Evolutionary conservation across 1,140 invertebrate genomes (phyloP).

Genomic region (Pomacea maculata): DNA sequence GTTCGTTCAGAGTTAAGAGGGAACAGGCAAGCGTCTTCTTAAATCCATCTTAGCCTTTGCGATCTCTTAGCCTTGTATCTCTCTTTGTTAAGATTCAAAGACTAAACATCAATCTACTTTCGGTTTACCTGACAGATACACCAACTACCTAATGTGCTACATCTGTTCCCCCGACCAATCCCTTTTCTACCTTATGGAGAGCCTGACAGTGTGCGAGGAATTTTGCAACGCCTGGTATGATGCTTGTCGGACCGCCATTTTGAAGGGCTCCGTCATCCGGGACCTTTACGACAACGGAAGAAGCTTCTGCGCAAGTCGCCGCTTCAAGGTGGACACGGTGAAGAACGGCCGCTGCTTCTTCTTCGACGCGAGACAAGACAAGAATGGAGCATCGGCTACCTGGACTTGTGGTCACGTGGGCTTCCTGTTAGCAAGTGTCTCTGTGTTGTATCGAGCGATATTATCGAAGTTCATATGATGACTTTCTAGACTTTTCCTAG

Average conservation of each 20-base stretch:
- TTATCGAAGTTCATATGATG: too few relatives aligned
- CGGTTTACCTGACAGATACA: conserved; percentile 36
- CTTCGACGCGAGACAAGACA: conserved; percentile 46
- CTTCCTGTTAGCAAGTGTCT: too few relatives aligned
- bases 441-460: too few relatives aligned
- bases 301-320: conserved; percentile 60
- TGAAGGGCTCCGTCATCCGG: conserved; percentile 58
- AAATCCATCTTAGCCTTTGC: too few relatives aligned
- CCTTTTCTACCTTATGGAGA: conserved; percentile 60
- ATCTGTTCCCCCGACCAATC: conserved; percentile 65
- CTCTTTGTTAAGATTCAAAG: too few relatives aligned
- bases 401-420: too few relatives aligned
- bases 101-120: too few relatives aligned
- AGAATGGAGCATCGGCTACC: conserved; percentile 2
- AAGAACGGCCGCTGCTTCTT: conserved; percentile 56
- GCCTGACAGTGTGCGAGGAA: conserved; percentile 61
- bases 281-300: conserved; percentile 60
- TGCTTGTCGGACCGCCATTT: conserved; percentile 48
- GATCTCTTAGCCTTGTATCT: too few relatives aligned
- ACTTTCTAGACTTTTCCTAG: too few relatives aligned
- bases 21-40: too few relatives aligned
- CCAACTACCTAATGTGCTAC: conserved; percentile 67
- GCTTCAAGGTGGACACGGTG: conserved; percentile 52
- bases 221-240: conserved; percentile 63
- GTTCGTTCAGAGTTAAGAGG: too few relatives aligned